Evolutionary conservation across 2,888 invertebrate species (phyloP), one percentile per base, ranked within the genome.

Genomic region (Dryadula phaetusa): DNA sequence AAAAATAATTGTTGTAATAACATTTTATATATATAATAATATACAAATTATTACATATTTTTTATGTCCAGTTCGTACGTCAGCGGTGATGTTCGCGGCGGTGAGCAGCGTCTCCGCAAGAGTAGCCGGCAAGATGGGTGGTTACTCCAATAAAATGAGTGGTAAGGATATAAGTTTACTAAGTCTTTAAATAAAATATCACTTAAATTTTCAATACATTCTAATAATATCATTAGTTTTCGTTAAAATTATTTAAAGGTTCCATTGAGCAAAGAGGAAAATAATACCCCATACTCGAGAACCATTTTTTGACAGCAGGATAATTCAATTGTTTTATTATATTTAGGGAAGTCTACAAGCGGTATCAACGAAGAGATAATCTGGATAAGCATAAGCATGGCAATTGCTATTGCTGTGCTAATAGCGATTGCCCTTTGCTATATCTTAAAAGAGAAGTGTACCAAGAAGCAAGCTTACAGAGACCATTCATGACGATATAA

Each of bases 371-470:
- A 97, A 84, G 97, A 97, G 86, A 97, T 97, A 76, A 97, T 97
- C 82, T 97, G 97, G 97, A 96, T 97, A 79, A 96, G 96, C 89
- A 96, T 97, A 84, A 96, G 96, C 63, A 96, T 97, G 96, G 96
- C 96, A 40, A 95, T 96, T 72, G 95, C 96, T 66, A 97, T 97
- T 76, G 96, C 95, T 7, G 93, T 97, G 3, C 93, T 97, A 62
- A 97, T 97, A 83, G 96, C 96, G 25, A 95, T 97, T 77, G 97
- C 97, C 0, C 91, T 97, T 14, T 97, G 97, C 90, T 97, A 96
- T 86, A 96, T 97, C 74, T 94, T 96, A 73, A 94, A 95, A 67
- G 97, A 97, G 88, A 97, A 97, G 82, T 97, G 96, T 85, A 94
- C 95, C 77, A 96, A 96, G 79, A 92, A 96, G 70, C 93, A 95